Conservation (phyloP, 2,113 vertebrate species). For the Tretioscincus oriximinensis region DNA sequence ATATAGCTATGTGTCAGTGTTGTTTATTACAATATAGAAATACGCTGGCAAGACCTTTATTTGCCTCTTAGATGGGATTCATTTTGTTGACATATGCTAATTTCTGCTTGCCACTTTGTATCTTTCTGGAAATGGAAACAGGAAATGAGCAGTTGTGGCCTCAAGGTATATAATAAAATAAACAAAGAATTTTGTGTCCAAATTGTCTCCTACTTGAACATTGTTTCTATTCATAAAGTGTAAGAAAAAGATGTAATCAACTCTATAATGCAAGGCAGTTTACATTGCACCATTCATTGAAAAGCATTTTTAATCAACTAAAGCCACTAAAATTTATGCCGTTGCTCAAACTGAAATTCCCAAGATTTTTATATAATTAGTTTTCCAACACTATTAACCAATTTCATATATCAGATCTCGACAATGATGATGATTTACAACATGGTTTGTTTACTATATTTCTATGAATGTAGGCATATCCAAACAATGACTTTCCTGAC, state of each 20-base stretch:
- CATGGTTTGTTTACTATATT: too few species aligned
- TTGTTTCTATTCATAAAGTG: constrained; percentile 2
- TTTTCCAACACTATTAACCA: too few species aligned
- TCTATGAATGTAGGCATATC: too few species aligned
- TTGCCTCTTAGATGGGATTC: constrained; percentile 37
- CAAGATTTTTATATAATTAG: too few species aligned
- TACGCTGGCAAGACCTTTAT: constrained; percentile 30
- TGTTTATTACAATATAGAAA: constrained; percentile 26
- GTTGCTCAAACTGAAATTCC: too few species aligned
- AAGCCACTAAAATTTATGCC: too few species aligned
- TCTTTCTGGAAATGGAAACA: constrained; percentile 41
- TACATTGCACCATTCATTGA: not conserved
- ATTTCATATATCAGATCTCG: too few species aligned
- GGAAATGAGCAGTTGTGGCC: constrained; percentile 40
- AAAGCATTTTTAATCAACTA: too few species aligned
- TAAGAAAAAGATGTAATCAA: not conserved
- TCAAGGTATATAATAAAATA: constrained; percentile 27
- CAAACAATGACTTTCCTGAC: too few species aligned
- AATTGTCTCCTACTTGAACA: not conserved
- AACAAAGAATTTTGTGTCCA: constrained; percentile 26
- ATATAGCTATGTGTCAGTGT: constrained; percentile 46
- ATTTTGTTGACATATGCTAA: constrained; percentile 50
- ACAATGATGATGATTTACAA: too few species aligned
- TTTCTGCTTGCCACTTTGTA: constrained; percentile 59
- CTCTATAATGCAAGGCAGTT: not conserved